phyloP scores from a whole-genome alignment of 2,888 invertebrate genomes.

The Ophion slaviceki region DNA sequence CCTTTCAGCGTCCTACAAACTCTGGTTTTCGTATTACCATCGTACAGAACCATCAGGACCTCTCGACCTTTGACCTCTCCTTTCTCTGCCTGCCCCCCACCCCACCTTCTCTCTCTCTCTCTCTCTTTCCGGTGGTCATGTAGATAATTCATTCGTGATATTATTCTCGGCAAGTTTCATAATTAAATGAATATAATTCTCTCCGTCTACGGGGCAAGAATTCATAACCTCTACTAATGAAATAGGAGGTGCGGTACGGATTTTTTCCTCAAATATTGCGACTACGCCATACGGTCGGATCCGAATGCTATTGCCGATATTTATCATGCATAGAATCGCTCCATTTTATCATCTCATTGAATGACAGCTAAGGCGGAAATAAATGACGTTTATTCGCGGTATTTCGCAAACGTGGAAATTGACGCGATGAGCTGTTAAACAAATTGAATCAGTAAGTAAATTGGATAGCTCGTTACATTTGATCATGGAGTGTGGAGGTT shows the following conservation, averaged over 20 bases:
- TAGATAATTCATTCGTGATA: conserved; percentile 60
- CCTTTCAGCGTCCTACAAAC: conserved; percentile 38
- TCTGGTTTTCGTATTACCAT: conserved; percentile 42
- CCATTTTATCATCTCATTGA: too few relatives aligned
- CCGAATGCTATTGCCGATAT: neutral
- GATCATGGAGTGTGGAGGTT: neutral
- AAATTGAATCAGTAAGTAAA: neutral
- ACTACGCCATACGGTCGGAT: neutral
- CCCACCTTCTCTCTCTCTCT: neutral
- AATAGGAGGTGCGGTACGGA: conserved; percentile 21
- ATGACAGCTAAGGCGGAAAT: too few relatives aligned
- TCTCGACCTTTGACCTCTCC: conserved; percentile 34
- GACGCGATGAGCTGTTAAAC: neutral
- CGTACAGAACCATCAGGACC: conserved; percentile 11
- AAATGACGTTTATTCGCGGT: neutral
- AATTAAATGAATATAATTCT: conserved; percentile 68
- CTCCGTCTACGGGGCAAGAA: neutral
- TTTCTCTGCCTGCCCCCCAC: conserved; percentile 2
- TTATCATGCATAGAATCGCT: neutral
- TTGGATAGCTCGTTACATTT: neutral
- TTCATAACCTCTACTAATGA: conserved; percentile 60
- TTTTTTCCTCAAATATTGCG: neutral
- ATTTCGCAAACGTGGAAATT: neutral
- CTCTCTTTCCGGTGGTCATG: conserved; percentile 10
- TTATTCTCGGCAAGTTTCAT: conserved; percentile 70